Percentiles rank a stretch among this genome's conserved stretches.
These are phyloP conservation scores for Rhingia rostrata DNA, from an alignment of 2,888 invertebrate genomes.

Conservation along the genomic window DNA sequence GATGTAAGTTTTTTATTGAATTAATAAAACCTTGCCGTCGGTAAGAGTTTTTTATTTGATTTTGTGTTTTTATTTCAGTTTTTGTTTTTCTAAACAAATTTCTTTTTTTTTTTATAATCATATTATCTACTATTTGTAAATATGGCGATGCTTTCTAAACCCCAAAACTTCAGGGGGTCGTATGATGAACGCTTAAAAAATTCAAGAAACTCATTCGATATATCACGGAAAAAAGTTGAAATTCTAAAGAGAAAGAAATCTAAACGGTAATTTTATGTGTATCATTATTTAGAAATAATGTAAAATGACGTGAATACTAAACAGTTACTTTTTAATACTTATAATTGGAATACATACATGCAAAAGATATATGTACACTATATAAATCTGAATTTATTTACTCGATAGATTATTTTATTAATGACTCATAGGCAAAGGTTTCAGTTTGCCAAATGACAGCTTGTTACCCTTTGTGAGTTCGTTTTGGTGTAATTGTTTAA, in stretches of 20 bases:
- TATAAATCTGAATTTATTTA: neutral
- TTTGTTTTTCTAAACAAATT: slow-evolving; percentile 28
- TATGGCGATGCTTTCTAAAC: slow-evolving; percentile 29
- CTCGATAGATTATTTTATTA: no score
- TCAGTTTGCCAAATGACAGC: no score
- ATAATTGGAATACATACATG: slow-evolving; percentile 21
- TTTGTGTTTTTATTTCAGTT: slow-evolving; percentile 14
- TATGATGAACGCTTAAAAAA: slow-evolving; percentile 69
- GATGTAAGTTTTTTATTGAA: slow-evolving; percentile 61
- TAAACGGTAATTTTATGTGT: slow-evolving; percentile 75
- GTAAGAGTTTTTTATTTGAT: slow-evolving; percentile 21
- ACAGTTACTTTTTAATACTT: slow-evolving; percentile 28
- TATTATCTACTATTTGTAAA: slow-evolving; percentile 10
- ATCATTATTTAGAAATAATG: slow-evolving; percentile 34
- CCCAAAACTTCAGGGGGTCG: slow-evolving; percentile 47
- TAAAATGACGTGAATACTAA: slow-evolving; percentile 21
- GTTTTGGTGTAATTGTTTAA: no score
- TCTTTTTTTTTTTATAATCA: slow-evolving; percentile 34
- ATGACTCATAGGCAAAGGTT: no score
- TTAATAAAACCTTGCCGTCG: slow-evolving; percentile 1
- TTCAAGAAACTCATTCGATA: slow-evolving; percentile 74
- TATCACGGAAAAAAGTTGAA: slow-evolving; percentile 75
- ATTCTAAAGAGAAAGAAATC: slow-evolving; percentile 73
- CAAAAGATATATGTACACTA: neutral
- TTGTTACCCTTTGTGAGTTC: no score